Conservation (phyloP, 1,140 invertebrate species). For the Camponotus vicinus region DNA sequence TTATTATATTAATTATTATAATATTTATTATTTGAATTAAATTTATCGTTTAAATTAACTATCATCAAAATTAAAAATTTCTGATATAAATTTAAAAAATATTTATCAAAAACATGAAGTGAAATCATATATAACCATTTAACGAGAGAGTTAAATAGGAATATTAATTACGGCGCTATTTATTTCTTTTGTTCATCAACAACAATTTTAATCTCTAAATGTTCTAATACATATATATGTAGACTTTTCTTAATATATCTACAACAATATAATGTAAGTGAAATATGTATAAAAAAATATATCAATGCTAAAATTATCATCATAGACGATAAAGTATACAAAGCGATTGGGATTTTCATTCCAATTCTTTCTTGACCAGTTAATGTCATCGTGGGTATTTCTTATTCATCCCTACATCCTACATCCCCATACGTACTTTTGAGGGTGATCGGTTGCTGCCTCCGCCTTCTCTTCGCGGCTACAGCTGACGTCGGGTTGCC, state of each 20-base stretch:
- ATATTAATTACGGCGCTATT: too few species aligned
- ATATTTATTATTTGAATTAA: not conserved
- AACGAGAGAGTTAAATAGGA: not conserved
- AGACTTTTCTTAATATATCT: not conserved
- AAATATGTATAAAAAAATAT: not conserved
- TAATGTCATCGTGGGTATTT: not conserved
- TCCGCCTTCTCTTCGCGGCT: conserved; percentile 22
- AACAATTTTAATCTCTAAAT: not conserved
- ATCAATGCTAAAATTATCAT: not conserved
- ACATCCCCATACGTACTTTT: conserved; percentile 67
- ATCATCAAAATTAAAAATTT: not conserved
- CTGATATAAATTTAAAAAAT: not conserved
- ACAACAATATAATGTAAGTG: not conserved
- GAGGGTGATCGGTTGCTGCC: conserved; percentile 27
- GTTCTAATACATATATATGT: not conserved
- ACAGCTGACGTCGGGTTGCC: conserved; percentile 11
- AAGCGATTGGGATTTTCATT: not conserved
- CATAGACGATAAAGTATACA: not conserved
- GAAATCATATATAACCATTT: not conserved
- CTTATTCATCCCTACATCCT: not conserved
- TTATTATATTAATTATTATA: not conserved
- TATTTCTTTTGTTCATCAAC: not conserved
- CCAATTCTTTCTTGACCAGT: not conserved
- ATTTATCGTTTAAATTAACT: not conserved
- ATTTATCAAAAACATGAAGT: too few species aligned